Percentiles rank a stretch among this genome's conserved stretches.
These are phyloP conservation scores for Margarornis squamiger DNA, from an alignment of 2,797 vertebrate genomes.

Conservation along the genomic window DNA sequence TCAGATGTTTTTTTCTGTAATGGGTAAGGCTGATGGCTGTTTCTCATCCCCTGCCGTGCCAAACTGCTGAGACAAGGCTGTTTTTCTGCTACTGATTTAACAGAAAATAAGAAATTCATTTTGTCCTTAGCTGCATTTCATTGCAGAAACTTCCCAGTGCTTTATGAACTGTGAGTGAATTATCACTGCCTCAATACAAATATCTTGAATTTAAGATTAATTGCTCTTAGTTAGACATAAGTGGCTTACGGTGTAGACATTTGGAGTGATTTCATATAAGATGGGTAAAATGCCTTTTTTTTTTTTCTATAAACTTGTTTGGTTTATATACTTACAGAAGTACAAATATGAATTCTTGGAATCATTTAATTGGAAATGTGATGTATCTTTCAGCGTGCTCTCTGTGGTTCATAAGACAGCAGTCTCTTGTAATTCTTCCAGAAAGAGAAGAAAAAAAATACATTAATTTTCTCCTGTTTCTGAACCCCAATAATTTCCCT, in stretches of 20 bases:
- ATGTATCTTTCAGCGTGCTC: neutral
- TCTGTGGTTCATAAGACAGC: neutral
- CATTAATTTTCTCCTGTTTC: neutral
- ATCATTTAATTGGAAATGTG: neutral
- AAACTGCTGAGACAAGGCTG: neutral
- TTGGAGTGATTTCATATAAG: neutral
- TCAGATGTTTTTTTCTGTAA: neutral
- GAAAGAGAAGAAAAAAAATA: neutral
- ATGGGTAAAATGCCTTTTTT: neutral
- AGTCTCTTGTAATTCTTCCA: neutral
- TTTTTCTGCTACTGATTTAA: neutral
- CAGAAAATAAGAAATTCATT: neutral
- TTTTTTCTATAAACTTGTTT: neutral
- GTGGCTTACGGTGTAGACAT: neutral
- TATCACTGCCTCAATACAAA: neutral
- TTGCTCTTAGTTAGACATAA: neutral
- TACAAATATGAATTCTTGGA: neutral
- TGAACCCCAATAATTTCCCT: neutral
- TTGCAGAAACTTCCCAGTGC: neutral
- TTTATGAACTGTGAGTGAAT: neutral
- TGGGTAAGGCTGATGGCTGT: neutral
- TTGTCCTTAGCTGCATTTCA: neutral
- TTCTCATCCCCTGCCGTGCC: neutral
- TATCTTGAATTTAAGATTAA: neutral
- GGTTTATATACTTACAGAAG: neutral